Evolutionary conservation across 2,797 vertebrate species (phyloP).

Genomic region (Poeciliopsis turneri): DNA sequence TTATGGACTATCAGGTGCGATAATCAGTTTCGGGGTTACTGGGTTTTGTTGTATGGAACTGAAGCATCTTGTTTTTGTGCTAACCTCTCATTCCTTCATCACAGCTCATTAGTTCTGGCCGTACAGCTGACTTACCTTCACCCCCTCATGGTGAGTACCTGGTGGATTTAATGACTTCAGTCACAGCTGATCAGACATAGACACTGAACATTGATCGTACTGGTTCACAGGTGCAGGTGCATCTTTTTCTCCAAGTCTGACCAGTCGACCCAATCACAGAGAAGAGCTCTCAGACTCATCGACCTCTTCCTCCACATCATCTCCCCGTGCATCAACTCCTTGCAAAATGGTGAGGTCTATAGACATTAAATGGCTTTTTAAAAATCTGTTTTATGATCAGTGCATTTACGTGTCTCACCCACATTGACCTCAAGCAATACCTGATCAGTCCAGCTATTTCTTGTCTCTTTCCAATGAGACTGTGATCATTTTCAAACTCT

Average conservation of each 20-base stretch:
- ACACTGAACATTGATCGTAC: slow-evolving; percentile 4
- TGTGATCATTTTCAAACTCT: background rate
- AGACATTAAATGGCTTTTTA: background rate
- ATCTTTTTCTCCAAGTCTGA: background rate
- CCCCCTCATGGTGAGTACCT: slow-evolving; percentile 44
- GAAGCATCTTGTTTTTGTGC: background rate
- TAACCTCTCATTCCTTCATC: slow-evolving; percentile 7
- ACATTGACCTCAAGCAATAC: background rate
- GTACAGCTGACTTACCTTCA: background rate
- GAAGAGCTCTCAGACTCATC: slow-evolving; percentile 7
- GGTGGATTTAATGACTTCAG: slow-evolving; percentile 9
- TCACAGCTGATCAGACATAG: slow-evolving; percentile 5
- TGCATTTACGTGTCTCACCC: background rate
- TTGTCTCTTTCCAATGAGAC: background rate
- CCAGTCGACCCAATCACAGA: slow-evolving; percentile 2
- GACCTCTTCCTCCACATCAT: slow-evolving; percentile 2
- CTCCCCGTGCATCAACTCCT: background rate
- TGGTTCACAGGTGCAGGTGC: slow-evolving; percentile 31
- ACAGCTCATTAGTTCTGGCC: slow-evolving; percentile 6
- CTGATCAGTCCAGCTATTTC: background rate
- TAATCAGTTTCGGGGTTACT: background rate
- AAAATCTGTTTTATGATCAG: background rate
- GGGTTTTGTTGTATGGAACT: background rate
- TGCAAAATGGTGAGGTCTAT: slow-evolving; percentile 18
- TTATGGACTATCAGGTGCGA: too few relatives aligned